A percentile compares a stretch with the other conserved stretches of the same genome.
phyloP scores from a whole-genome alignment of 2,888 invertebrate genomes.

The Clunio marinus region DNA sequence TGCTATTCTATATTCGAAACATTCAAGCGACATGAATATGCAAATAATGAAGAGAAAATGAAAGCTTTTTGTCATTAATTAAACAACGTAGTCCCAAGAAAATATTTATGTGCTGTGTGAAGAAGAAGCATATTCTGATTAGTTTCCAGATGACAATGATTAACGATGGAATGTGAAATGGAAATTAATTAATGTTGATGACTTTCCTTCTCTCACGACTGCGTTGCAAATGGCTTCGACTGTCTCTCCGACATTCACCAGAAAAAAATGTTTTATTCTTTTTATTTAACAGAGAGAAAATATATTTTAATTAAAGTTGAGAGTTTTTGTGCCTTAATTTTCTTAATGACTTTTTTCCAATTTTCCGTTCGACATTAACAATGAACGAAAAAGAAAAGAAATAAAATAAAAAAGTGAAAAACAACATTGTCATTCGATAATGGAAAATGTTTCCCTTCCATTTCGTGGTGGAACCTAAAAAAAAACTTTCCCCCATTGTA shows the following conservation, averaged over 20 bases:
- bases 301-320: conserved; percentile 14
- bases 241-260: neutral
- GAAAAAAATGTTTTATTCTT: neutral
- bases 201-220: conserved; percentile 9
- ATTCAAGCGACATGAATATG: too few relatives aligned
- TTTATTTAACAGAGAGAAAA: neutral
- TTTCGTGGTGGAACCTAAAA: neutral
- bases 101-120: too few relatives aligned
- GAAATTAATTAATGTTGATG: conserved; percentile 36
- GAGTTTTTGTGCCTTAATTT: conserved; percentile 22
- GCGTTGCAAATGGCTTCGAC: too few relatives aligned
- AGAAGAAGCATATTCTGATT: too few relatives aligned
- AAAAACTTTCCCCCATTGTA: conserved; percentile 12
- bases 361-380: neutral
- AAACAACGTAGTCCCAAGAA: neutral
- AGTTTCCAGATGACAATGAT: conserved; percentile 30
- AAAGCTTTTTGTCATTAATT: conserved; percentile 2
- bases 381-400: neutral
- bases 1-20: too few relatives aligned
- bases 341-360: conserved; percentile 31
- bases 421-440: conserved; percentile 33
- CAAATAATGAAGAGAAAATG: too few relatives aligned
- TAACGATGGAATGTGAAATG: conserved; percentile 36
- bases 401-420: neutral
- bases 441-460: conserved; percentile 19